phyloP scores from a whole-genome alignment of 2,113 vertebrate genomes.

The Psittacus erithacus region DNA sequence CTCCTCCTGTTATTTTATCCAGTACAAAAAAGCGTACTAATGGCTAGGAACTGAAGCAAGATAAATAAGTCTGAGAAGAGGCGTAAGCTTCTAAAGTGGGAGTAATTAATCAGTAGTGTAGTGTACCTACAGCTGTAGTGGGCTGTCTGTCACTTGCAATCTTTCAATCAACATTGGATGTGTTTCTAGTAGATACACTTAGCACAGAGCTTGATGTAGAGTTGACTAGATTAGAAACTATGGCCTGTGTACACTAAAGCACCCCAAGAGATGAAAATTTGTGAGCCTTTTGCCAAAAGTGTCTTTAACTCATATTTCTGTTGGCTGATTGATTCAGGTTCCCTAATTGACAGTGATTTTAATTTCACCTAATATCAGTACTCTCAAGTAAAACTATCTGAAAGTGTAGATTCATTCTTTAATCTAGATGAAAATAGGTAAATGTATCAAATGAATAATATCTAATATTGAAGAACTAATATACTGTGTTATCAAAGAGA shows the following conservation, averaged over 20 bases:
- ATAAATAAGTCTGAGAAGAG: background rate
- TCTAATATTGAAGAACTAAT: background rate
- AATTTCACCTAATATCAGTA: background rate
- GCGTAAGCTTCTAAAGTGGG: background rate
- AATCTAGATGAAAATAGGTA: background rate
- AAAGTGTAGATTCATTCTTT: background rate
- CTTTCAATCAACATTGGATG: background rate
- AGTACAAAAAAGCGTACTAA: background rate
- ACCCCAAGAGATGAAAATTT: background rate
- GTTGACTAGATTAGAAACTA: background rate
- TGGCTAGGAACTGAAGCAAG: background rate
- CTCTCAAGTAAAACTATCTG: background rate
- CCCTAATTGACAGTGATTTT: background rate
- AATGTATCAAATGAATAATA: background rate
- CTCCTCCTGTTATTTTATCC: background rate
- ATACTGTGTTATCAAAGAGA: background rate
- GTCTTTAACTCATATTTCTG: background rate
- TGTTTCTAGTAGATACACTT: background rate
- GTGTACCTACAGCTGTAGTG: background rate
- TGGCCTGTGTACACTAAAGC: background rate
- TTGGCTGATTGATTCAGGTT: background rate
- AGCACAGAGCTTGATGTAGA: background rate
- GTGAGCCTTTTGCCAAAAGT: background rate
- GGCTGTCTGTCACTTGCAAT: background rate
- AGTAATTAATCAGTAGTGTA: background rate